Percentiles rank a stretch among this genome's conserved stretches.
phyloP scores from a whole-genome alignment of 2,888 invertebrate genomes.

The Andrena minutula region DNA sequence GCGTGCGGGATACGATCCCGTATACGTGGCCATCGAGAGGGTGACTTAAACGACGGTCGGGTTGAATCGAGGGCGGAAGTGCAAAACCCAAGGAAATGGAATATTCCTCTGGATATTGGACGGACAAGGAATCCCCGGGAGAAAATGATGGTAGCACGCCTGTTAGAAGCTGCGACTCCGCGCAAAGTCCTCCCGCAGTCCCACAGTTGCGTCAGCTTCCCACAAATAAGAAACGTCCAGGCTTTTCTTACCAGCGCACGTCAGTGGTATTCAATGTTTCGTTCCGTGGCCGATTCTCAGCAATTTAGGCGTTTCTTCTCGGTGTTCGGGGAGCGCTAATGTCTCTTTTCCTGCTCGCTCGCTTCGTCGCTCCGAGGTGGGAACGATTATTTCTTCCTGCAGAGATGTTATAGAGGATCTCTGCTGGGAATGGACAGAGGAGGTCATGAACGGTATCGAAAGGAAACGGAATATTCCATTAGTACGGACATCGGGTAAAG shows the following conservation, averaged over 20 bases:
- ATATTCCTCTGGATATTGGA: slow-evolving; percentile 69
- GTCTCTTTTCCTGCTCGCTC: no score
- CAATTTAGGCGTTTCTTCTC: no score
- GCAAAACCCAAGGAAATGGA: slow-evolving; percentile 57
- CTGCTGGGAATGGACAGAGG: slow-evolving; percentile 21
- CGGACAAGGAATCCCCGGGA: slow-evolving; percentile 51
- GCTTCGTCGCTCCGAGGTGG: background rate
- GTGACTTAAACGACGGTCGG: slow-evolving; percentile 33
- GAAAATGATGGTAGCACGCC: slow-evolving; percentile 59
- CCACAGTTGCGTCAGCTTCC: slow-evolving; percentile 12
- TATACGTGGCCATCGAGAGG: slow-evolving; percentile 47
- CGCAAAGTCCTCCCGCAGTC: background rate
- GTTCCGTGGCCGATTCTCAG: no score
- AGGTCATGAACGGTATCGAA: slow-evolving; percentile 28
- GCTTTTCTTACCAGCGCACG: background rate
- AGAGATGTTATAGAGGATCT: slow-evolving; percentile 33
- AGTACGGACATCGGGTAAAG: slow-evolving; percentile 56
- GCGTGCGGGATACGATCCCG: slow-evolving; percentile 57
- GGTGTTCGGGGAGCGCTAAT: no score
- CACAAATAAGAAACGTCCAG: slow-evolving; percentile 15
- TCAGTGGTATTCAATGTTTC: no score
- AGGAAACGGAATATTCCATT: slow-evolving; percentile 59
- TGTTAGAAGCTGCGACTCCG: slow-evolving; percentile 44
- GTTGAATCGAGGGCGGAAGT: slow-evolving; percentile 34
- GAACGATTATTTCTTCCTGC: background rate